Evolutionary conservation across 2,797 vertebrate species (phyloP).

Genomic region (Enoplosus armatus): DNA sequence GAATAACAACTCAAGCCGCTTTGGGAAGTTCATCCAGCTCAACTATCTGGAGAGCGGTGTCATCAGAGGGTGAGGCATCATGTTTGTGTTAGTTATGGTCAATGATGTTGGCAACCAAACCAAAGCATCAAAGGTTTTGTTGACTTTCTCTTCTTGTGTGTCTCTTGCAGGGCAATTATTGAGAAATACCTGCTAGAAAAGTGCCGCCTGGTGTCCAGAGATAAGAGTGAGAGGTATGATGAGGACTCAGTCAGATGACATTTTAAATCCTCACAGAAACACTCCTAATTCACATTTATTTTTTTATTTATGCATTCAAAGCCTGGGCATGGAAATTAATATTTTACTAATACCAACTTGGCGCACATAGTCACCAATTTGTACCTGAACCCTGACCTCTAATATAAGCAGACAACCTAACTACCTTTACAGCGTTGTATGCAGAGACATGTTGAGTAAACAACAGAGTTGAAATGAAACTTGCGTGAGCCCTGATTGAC

Average conservation of each 20-base stretch:
- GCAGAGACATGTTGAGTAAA: neutral
- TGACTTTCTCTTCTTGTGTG: constrained; percentile 36
- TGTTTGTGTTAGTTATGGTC: too few relatives aligned
- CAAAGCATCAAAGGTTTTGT: neutral
- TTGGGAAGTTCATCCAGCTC: constrained; percentile 97
- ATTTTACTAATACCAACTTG: neutral
- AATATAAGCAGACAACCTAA: neutral
- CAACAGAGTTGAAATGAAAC: constrained; percentile 13
- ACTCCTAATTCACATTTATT: neutral
- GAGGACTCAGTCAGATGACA: neutral
- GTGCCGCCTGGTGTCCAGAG: constrained; percentile 92
- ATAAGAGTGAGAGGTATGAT: constrained; percentile 91
- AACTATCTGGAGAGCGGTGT: constrained; percentile 95
- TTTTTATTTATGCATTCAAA: neutral
- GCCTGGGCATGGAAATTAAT: neutral
- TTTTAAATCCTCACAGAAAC: constrained; percentile 9
- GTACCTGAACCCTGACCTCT: constrained; percentile 1
- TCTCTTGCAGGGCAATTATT: constrained; percentile 89
- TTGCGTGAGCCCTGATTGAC: neutral
- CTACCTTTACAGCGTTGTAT: neutral
- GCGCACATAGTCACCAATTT: neutral
- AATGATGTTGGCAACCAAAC: neutral
- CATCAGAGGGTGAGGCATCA: constrained; percentile 90
- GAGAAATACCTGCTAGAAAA: constrained; percentile 97
- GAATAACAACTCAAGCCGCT: constrained; percentile 98